These are phyloP conservation scores for Aurelia coerulea DNA, from an alignment of 30 jellyfish, hydroid and myxozoan genomes.

Conservation along the genomic window DNA sequence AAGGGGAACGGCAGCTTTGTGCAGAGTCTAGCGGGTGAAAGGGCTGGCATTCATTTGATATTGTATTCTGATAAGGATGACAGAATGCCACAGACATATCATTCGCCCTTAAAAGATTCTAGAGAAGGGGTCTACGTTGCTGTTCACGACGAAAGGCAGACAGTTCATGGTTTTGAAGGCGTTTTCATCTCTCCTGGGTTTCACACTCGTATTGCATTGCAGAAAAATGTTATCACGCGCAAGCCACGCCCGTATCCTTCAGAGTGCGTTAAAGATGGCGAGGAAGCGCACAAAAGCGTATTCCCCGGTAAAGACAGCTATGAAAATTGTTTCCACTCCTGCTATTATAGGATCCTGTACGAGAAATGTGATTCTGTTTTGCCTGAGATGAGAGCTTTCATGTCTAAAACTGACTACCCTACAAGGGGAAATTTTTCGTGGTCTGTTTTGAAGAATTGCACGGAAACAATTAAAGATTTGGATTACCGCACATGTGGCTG, in stretches of 20 bases:
- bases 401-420: not conserved
- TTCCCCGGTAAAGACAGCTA: constrained; percentile 19
- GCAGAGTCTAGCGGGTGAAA: constrained; percentile 4
- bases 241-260: constrained; percentile 37
- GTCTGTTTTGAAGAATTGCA: not conserved
- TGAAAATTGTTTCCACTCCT: not conserved
- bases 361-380: not conserved
- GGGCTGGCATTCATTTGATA: constrained; percentile 14
- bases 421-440: not conserved
- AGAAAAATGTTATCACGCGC: constrained; percentile 11
- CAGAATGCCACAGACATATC: not conserved
- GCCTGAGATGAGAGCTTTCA: constrained; percentile 1
- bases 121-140: constrained; percentile 22
- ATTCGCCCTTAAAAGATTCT: not conserved
- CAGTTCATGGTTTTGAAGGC: not conserved
- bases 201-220: constrained; percentile 30
- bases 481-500: not conserved
- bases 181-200: constrained; percentile 11
- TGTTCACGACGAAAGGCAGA: constrained; percentile 30
- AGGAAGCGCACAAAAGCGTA: not conserved
- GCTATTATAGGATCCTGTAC: not conserved
- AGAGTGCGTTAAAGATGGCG: not conserved
- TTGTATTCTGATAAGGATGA: not conserved
- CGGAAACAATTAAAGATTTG: not conserved
- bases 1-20: constrained; percentile 4